A percentile compares a stretch with the other conserved stretches of the same genome.
phyloP scores from a whole-genome alignment of 2,888 invertebrate genomes.

The Archips crataeganus region DNA sequence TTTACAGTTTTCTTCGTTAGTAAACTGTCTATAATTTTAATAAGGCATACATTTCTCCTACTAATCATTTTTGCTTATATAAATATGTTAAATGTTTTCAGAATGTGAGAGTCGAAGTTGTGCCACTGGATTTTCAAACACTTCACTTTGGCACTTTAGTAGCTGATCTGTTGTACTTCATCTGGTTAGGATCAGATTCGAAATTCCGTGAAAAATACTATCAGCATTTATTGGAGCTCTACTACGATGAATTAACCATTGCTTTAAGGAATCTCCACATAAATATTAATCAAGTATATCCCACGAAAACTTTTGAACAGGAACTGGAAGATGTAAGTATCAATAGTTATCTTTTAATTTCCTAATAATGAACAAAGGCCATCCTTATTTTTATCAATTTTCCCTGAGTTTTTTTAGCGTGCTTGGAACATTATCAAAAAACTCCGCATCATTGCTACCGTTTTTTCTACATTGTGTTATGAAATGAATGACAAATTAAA shows the following conservation, averaged over 20 bases:
- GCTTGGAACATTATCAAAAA: too few species aligned
- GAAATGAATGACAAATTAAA: too few species aligned
- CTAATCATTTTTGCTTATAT: too few species aligned
- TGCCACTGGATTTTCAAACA: slow-evolving; percentile 41
- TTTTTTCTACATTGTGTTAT: too few species aligned
- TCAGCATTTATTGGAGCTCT: slow-evolving; percentile 1
- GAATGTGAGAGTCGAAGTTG: background rate
- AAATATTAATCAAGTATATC: slow-evolving; percentile 4
- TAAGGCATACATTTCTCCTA: too few species aligned
- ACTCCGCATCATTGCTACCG: too few species aligned
- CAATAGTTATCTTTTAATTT: too few species aligned
- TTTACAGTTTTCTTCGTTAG: too few species aligned
- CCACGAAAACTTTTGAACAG: slow-evolving; percentile 2
- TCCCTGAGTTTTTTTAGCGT: too few species aligned
- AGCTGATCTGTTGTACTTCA: slow-evolving; percentile 10
- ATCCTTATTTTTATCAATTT: too few species aligned
- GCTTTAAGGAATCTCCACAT: slow-evolving; percentile 7
- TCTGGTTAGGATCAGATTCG: slow-evolving; percentile 8
- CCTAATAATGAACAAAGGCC: too few species aligned
- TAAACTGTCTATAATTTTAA: too few species aligned
- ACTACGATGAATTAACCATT: background rate
- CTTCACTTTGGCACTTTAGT: background rate
- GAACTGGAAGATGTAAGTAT: slow-evolving; percentile 17
- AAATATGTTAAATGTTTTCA: background rate
- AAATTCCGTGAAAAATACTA: slow-evolving; percentile 6